Conservation (phyloP, 2,113 vertebrate genomes). For the Phocoena phocoena region DNA sequence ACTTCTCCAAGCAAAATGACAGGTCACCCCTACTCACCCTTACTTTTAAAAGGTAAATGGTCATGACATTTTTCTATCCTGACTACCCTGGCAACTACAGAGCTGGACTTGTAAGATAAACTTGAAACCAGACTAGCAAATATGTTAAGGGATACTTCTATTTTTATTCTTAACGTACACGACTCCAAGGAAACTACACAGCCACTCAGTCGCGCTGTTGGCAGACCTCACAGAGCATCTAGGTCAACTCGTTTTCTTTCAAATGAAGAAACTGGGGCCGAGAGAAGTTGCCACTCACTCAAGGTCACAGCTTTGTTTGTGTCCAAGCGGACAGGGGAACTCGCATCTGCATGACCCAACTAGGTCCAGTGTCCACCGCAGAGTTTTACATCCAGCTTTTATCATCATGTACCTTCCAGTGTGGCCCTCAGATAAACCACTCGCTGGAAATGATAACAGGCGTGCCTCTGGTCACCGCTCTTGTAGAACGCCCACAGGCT, state of each 20-base stretch:
- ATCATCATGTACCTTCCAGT: slow-evolving; percentile 66
- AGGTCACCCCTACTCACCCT: slow-evolving; percentile 51
- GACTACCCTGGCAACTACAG: slow-evolving; percentile 59
- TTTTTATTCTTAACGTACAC: slow-evolving; percentile 16
- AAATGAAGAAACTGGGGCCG: slow-evolving; percentile 27
- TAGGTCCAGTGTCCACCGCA: neutral
- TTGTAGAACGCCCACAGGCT: slow-evolving; percentile 14
- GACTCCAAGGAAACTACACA: neutral
- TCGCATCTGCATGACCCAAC: neutral
- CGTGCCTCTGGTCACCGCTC: neutral
- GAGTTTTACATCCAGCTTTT: slow-evolving; percentile 55
- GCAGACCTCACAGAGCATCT: neutral
- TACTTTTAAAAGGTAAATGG: slow-evolving; percentile 50
- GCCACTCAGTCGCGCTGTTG: neutral
- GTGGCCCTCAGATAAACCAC: neutral
- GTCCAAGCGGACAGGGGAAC: neutral
- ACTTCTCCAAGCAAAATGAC: slow-evolving; percentile 59
- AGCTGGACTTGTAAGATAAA: slow-evolving; percentile 43
- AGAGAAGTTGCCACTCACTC: neutral
- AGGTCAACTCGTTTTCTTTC: neutral
- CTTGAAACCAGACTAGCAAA: neutral
- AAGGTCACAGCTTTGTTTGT: neutral
- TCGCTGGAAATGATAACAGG: slow-evolving; percentile 51
- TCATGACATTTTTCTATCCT: slow-evolving; percentile 61
- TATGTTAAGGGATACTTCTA: slow-evolving; percentile 25